Evolutionary conservation across 2,113 vertebrate species (phyloP).

Genomic region (Tiliqua scincoides): DNA sequence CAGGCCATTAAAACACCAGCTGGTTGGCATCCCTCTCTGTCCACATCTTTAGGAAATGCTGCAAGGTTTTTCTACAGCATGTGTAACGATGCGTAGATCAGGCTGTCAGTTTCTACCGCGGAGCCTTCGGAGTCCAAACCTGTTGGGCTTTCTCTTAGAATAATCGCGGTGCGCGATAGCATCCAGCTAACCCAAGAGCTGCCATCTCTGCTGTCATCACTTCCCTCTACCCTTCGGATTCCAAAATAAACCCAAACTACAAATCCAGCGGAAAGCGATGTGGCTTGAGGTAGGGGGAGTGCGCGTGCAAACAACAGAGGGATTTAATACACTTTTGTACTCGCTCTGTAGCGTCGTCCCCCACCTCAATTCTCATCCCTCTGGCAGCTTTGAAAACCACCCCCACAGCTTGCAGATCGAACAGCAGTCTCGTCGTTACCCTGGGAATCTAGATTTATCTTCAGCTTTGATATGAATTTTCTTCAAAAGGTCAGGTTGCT

Average conservation of each 20-base stretch:
- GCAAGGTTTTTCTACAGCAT: no score
- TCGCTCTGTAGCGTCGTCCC: no score
- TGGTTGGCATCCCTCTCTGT: background rate
- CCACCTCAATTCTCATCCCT: background rate
- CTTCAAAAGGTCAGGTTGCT: slow-evolving; percentile 22
- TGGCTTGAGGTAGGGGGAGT: background rate
- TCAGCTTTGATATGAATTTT: slow-evolving; percentile 9
- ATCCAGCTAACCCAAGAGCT: slow-evolving; percentile 6
- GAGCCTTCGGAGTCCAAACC: no score
- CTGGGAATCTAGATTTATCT: slow-evolving; percentile 22
- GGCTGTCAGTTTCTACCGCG: background rate
- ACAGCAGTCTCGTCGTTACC: background rate
- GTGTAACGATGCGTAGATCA: background rate
- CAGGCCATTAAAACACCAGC: background rate
- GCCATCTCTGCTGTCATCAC: slow-evolving; percentile 31
- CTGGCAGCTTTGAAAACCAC: background rate
- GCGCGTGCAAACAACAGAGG: background rate
- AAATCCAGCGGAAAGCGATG: slow-evolving; percentile 31
- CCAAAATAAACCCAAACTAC: rapidly evolving
- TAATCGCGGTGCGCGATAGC: slow-evolving; percentile 6
- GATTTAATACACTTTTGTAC: background rate
- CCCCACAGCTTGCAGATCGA: background rate
- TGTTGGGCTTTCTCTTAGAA: background rate
- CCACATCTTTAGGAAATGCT: background rate
- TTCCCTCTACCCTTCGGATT: background rate